Conservation (phyloP, 2,888 invertebrate species). For the Phengaris alcon region DNA sequence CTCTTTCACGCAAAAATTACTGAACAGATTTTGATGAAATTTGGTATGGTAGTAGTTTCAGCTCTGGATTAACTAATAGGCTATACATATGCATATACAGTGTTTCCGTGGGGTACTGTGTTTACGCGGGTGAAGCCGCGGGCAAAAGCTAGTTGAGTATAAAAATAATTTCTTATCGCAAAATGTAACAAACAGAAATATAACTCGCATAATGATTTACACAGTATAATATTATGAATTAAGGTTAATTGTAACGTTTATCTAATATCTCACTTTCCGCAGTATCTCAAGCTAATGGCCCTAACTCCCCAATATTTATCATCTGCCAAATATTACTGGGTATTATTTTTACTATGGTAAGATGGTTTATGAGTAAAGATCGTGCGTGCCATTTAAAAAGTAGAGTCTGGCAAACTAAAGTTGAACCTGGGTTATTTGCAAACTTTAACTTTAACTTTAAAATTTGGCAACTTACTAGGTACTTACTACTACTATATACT, state of each 20-base stretch:
- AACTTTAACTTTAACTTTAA: no score
- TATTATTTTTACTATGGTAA: background rate
- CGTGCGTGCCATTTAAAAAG: background rate
- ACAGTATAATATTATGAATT: background rate
- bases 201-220: background rate
- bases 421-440: no score
- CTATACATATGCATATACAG: no score
- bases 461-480: no score
- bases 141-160: background rate
- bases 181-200: background rate
- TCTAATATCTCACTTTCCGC: conserved; percentile 11
- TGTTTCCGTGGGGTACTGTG: no score
- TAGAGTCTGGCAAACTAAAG: no score
- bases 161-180: conserved; percentile 1
- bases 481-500: no score
- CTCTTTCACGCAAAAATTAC: no score
- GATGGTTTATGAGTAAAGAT: background rate
- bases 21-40: no score
- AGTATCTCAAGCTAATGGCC: background rate
- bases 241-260: conserved; percentile 16
- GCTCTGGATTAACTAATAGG: no score
- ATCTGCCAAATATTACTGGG: background rate
- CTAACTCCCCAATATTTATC: conserved; percentile 2
- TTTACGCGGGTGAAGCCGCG: background rate
- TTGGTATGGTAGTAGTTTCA: no score